These are phyloP conservation scores for Lepidochitona cinerea DNA, from an alignment of 2,888 invertebrate species.

Conservation along the genomic window DNA sequence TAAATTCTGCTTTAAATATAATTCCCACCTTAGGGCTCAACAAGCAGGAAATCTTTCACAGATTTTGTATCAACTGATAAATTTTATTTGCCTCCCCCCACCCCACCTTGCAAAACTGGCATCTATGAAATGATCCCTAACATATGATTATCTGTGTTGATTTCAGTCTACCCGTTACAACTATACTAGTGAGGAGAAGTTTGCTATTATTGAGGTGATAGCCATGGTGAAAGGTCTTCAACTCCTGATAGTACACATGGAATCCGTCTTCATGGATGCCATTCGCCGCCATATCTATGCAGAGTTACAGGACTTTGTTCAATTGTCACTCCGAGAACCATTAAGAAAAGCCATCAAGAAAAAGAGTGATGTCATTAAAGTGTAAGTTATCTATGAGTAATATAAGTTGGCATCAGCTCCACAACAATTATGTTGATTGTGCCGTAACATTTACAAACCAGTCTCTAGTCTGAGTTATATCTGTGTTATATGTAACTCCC, in stretches of 20 bases:
- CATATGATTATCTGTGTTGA: neutral
- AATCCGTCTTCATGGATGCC: conserved; percentile 94
- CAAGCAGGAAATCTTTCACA: no score
- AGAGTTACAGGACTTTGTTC: conserved; percentile 97
- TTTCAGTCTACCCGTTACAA: conserved; percentile 93
- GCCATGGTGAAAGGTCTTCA: conserved; percentile 99
- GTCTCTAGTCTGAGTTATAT: no score
- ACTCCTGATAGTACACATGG: conserved; percentile 92
- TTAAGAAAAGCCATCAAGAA: conserved; percentile 97
- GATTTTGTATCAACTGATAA: no score
- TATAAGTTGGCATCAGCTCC: no score
- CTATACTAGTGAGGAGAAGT: conserved; percentile 97
- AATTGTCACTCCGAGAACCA: conserved; percentile 89
- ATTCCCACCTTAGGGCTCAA: no score
- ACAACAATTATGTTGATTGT: no score
- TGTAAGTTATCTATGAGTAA: conserved; percentile 58
- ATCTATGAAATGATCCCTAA: no score
- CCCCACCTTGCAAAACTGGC: no score
- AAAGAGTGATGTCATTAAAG: conserved; percentile 90
- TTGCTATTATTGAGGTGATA: conserved; percentile 97
- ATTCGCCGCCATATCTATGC: conserved; percentile 94
- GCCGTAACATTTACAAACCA: no score
- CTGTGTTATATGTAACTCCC: no score
- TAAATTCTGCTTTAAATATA: no score
- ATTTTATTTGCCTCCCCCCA: no score